A percentile compares a stretch with the other conserved stretches of the same genome.
Conservation (phyloP, 2,113 vertebrate species). For the Lepus americanus region DNA sequence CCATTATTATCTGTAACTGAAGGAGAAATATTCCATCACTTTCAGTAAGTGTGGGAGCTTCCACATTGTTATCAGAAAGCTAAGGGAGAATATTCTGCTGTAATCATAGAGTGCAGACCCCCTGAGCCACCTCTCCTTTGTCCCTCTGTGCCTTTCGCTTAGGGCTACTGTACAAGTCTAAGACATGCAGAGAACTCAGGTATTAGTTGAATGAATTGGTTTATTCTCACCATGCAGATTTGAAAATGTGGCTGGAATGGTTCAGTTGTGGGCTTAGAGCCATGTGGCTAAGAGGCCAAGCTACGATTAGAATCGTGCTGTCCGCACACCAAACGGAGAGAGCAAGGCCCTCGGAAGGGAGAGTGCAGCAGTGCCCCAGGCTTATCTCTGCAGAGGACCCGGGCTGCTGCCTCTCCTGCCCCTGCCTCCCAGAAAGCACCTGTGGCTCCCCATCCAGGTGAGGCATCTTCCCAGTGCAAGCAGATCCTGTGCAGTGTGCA, state of each 20-base stretch:
- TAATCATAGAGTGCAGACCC: neutral
- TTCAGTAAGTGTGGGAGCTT: neutral
- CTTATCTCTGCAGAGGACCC: fast-evolving
- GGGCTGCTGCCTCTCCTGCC: fast-evolving
- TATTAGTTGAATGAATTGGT: neutral
- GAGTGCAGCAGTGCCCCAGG: too few relatives aligned
- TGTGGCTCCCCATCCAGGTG: fast-evolving
- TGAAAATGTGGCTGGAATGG: neutral
- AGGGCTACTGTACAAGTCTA: neutral
- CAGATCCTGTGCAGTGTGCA: fast-evolving
- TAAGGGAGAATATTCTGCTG: too few relatives aligned
- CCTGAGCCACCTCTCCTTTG: too few relatives aligned
- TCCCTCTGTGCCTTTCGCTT: neutral
- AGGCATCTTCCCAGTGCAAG: neutral
- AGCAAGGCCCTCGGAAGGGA: fast-evolving
- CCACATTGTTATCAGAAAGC: neutral
- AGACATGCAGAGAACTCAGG: neutral
- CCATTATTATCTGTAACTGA: neutral
- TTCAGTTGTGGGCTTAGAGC: too few relatives aligned
- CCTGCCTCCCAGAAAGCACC: neutral
- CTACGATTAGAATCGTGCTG: fast-evolving
- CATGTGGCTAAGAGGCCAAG: neutral
- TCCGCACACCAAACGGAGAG: neutral
- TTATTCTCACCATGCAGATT: neutral
- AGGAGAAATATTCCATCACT: neutral